Percentiles rank a stretch among this genome's conserved stretches.
These are phyloP conservation scores for Anneissia japonica DNA, from an alignment of 35 echinoderm and acorn worm genomes.

Conservation along the genomic window DNA sequence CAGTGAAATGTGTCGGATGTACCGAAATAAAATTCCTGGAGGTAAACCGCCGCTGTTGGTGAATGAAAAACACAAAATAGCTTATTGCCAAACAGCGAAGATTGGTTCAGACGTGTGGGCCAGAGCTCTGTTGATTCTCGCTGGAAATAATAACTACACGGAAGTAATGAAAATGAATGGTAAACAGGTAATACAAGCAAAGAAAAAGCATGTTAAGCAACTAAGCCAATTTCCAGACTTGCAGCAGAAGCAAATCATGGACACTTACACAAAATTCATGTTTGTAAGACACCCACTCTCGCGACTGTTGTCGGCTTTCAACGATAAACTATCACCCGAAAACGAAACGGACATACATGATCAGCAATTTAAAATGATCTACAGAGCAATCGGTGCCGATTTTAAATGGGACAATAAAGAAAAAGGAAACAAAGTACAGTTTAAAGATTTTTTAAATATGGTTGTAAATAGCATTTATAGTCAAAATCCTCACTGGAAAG, in stretches of 20 bases:
- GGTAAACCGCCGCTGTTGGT: constrained; percentile 19
- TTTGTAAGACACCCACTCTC: constrained; percentile 79
- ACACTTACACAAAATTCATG: constrained; percentile 88
- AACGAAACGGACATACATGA: background rate
- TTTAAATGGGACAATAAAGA: background rate
- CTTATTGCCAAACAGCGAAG: constrained; percentile 83
- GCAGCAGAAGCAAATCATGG: constrained; percentile 43
- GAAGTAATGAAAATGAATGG: constrained; percentile 29
- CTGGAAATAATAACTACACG: constrained; percentile 24
- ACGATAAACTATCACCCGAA: constrained; percentile 72
- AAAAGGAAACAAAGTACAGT: background rate
- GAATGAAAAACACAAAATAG: constrained; percentile 72
- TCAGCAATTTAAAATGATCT: background rate
- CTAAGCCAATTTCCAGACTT: constrained; percentile 12
- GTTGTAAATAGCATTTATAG: background rate
- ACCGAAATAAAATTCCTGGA: background rate
- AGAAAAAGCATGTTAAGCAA: constrained; percentile 26
- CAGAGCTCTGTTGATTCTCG: constrained; percentile 62
- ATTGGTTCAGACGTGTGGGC: constrained; percentile 76
- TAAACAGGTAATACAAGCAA: constrained; percentile 37
- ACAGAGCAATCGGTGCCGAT: background rate
- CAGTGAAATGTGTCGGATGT: background rate
- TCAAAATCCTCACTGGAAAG: constrained; percentile 39
- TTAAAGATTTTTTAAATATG: background rate
- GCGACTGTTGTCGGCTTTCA: constrained; percentile 73